A percentile compares a stretch with the other conserved stretches of the same genome.
These are phyloP conservation scores for Kradibia gibbosae DNA, from an alignment of 1,140 invertebrate genomes.

Conservation along the genomic window DNA sequence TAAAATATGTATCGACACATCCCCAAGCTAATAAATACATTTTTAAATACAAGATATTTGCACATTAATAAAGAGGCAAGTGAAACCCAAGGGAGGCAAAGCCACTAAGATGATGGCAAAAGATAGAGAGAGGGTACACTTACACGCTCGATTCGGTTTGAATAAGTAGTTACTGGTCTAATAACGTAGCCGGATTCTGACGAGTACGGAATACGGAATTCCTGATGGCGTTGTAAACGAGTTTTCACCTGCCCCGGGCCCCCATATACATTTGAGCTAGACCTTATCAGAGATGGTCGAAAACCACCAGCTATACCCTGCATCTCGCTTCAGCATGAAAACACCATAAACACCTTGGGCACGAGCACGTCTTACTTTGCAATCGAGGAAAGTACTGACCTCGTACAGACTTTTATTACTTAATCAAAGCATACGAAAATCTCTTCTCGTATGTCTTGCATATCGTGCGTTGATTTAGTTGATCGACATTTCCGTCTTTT, in stretches of 20 bases:
- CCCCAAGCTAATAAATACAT: not conserved
- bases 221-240: constrained; percentile 28
- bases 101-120: not conserved
- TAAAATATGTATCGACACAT: too few relatives aligned
- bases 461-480: not conserved
- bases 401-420: constrained; percentile 25
- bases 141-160: constrained; percentile 64
- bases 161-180: constrained; percentile 71
- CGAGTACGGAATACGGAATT: constrained; percentile 67
- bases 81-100: not conserved
- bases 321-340: constrained; percentile 51
- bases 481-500: not conserved
- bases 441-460: not conserved
- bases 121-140: constrained; percentile 44
- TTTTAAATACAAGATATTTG: not conserved
- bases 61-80: not conserved
- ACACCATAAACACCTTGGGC: constrained; percentile 57
- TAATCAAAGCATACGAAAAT: constrained; percentile 34
- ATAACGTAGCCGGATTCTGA: constrained; percentile 65
- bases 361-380: not conserved
- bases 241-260: not conserved
- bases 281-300: constrained; percentile 8
- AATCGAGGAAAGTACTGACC: not conserved
- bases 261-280: not conserved
- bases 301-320: not conserved